These are phyloP conservation scores for Poeciliopsis paucimaculata DNA, from an alignment of 2,797 vertebrate genomes.

Conservation along the genomic window DNA sequence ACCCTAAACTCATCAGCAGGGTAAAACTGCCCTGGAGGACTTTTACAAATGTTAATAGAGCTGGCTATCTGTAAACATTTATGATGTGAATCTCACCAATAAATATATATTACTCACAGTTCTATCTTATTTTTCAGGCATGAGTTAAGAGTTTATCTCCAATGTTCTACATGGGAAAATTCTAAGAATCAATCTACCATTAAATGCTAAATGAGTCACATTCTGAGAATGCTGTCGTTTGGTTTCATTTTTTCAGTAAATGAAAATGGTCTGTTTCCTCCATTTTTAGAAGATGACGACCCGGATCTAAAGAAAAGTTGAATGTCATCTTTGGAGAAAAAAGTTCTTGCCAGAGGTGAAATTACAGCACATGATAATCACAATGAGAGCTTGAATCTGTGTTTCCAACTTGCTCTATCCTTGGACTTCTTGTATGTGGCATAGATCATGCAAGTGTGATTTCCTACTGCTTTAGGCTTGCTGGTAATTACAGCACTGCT, in stretches of 20 bases:
- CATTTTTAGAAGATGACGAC: background rate
- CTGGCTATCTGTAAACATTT: background rate
- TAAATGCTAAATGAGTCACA: background rate
- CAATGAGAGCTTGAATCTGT: conserved; percentile 13
- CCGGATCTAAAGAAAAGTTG: conserved; percentile 7
- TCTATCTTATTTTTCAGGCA: background rate
- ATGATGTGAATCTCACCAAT: background rate
- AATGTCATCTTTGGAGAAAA: conserved; percentile 1
- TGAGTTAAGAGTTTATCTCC: background rate
- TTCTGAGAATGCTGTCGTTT: background rate
- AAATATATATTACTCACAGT: background rate
- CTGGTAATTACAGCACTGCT: conserved; percentile 17
- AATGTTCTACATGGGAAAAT: background rate
- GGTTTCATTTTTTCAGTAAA: background rate
- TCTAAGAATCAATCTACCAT: no score
- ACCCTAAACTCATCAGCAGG: background rate
- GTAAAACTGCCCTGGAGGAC: background rate
- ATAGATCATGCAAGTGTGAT: conserved; percentile 8
- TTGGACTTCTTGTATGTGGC: background rate
- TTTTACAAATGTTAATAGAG: background rate
- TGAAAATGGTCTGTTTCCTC: background rate
- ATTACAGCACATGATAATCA: conserved; percentile 3
- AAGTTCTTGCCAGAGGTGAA: conserved; percentile 13
- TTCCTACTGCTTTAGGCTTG: conserved; percentile 23
- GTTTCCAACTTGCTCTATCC: background rate